Conservation (phyloP, 2,797 vertebrate species). For the Gymnocypris eckloni region DNA sequence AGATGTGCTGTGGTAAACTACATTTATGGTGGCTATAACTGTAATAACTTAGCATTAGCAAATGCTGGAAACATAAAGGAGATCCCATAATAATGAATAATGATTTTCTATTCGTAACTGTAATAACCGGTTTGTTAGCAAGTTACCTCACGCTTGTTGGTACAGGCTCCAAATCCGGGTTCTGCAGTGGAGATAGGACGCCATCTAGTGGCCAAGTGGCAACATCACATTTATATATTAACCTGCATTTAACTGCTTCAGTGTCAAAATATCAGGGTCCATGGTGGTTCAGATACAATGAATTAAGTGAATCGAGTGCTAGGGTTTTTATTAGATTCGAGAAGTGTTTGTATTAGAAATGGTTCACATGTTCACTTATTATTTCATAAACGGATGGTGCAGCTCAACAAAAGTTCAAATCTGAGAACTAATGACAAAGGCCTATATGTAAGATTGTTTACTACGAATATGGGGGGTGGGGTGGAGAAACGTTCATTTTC, state of each 20-base stretch:
- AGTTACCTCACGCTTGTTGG: background rate
- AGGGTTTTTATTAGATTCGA: background rate
- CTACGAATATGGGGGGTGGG: background rate
- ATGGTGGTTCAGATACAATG: background rate
- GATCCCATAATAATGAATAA: background rate
- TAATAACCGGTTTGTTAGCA: background rate
- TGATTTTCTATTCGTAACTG: background rate
- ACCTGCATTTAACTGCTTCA: background rate
- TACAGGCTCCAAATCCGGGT: background rate
- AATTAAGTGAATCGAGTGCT: background rate
- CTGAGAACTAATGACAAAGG: background rate
- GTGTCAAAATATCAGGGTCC: no score
- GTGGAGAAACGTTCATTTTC: background rate
- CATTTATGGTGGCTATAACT: background rate
- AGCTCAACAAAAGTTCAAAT: background rate
- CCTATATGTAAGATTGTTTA: background rate
- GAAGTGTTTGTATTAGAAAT: background rate
- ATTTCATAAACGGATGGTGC: background rate
- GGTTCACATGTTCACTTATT: background rate
- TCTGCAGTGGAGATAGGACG: slow-evolving; percentile 19
- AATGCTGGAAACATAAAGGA: background rate
- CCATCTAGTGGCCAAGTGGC: slow-evolving; percentile 45
- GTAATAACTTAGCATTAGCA: background rate
- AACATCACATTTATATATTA: slow-evolving; percentile 12
- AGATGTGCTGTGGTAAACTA: background rate